phyloP scores from a whole-genome alignment of 2,113 vertebrate species.

The Picathartes gymnocephalus region DNA sequence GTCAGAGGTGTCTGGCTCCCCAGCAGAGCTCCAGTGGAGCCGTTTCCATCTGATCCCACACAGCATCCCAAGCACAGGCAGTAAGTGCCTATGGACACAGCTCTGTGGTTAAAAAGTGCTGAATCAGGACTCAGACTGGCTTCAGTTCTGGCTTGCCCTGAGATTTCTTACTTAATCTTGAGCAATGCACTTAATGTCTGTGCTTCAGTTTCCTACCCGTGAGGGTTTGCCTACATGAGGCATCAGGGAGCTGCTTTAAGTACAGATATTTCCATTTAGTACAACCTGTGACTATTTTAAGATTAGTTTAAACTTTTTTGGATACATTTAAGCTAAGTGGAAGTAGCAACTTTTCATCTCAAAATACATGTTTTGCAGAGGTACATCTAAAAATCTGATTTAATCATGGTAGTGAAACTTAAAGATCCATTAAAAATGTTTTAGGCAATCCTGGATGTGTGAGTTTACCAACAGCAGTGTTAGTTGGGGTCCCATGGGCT shows the following conservation, averaged over 20 bases:
- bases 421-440: neutral
- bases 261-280: neutral
- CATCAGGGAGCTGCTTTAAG: neutral
- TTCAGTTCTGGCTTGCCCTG: constrained; percentile 40
- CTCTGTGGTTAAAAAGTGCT: constrained; percentile 19
- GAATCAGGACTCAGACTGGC: constrained; percentile 5
- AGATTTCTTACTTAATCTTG: constrained; percentile 17
- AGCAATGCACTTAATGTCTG: constrained; percentile 5
- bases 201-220: neutral
- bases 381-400: neutral
- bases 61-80: neutral
- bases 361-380: neutral
- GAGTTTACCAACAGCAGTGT: neutral
- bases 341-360: neutral
- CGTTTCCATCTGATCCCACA: neutral
- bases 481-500: neutral
- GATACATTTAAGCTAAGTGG: neutral
- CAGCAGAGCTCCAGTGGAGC: neutral
- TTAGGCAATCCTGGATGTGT: neutral
- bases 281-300: neutral
- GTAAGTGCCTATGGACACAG: neutral
- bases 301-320: neutral
- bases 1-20: neutral
- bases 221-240: neutral
- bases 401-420: neutral